Conservation (phyloP, 1,140 invertebrate species). For the Apis florea region DNA sequence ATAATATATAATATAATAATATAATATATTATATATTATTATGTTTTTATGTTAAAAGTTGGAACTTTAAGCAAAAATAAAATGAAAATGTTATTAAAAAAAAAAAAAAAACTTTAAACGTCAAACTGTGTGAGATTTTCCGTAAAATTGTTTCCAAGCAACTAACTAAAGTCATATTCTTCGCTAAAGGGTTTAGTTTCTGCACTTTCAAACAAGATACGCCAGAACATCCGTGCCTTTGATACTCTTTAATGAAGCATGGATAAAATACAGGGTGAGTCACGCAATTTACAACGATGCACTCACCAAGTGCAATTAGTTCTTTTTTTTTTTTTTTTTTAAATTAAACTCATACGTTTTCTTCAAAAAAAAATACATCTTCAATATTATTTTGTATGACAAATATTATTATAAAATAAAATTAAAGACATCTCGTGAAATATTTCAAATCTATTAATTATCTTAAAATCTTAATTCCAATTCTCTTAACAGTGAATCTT, state of each 20-base stretch:
- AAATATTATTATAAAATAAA: neutral
- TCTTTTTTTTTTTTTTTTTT: neutral
- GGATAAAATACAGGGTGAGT: conserved; percentile 3
- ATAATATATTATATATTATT: neutral
- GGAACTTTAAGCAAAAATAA: neutral
- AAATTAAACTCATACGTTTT: neutral
- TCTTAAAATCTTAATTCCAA: too few relatives aligned
- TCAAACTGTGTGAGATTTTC: neutral
- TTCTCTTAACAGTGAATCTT: too few relatives aligned
- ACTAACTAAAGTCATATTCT: conserved; percentile 4
- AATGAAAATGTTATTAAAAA: conserved; percentile 1
- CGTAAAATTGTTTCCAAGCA: neutral
- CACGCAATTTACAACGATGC: conserved; percentile 1
- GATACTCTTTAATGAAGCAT: conserved; percentile 13
- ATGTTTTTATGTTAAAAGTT: neutral
- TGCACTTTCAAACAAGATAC: neutral
- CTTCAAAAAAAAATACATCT: too few relatives aligned
- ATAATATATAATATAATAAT: neutral
- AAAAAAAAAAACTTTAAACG: neutral
- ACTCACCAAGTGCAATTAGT: neutral
- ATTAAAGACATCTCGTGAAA: too few relatives aligned
- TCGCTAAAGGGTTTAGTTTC: conserved; percentile 5
- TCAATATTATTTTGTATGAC: neutral
- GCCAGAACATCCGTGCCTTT: neutral
- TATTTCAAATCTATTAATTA: too few relatives aligned